A percentile compares a stretch with the other conserved stretches of the same genome.
phyloP scores from a whole-genome alignment of 1,140 invertebrate species.

The Ceratosolen solmsi region DNA sequence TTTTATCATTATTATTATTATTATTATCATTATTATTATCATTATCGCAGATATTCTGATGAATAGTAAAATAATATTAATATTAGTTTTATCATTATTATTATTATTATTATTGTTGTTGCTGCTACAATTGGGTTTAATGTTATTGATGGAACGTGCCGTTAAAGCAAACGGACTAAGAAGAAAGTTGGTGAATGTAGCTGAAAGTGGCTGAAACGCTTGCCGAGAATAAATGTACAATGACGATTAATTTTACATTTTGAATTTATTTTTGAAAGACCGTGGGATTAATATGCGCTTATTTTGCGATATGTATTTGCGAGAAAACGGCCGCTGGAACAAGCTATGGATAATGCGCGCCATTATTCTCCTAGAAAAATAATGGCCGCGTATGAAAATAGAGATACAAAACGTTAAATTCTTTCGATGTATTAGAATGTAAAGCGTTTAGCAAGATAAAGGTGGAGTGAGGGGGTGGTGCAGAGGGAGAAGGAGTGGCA shows the following conservation, averaged over 20 bases:
- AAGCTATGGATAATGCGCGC: neutral
- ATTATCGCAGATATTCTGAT: too few relatives aligned
- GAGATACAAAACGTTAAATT: neutral
- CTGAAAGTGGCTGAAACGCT: neutral
- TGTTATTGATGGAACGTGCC: too few relatives aligned
- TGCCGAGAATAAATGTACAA: neutral
- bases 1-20: too few relatives aligned
- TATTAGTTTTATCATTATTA: too few relatives aligned
- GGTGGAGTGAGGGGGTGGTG: neutral
- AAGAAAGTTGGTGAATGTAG: too few relatives aligned
- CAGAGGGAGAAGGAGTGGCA: neutral
- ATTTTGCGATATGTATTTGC: neutral
- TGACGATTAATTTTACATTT: neutral
- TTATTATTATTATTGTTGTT: too few relatives aligned
- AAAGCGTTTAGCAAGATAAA: neutral
- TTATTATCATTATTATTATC: too few relatives aligned
- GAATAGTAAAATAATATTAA: too few relatives aligned
- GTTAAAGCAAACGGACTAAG: too few relatives aligned
- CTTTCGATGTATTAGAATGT: neutral
- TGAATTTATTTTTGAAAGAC: neutral
- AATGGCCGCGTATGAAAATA: neutral
- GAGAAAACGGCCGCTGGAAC: neutral
- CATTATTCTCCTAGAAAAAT: neutral
- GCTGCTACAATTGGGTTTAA: too few relatives aligned
- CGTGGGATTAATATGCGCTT: neutral